Conservation (phyloP, 2,113 vertebrate genomes). For the Onychostoma macrolepis region DNA sequence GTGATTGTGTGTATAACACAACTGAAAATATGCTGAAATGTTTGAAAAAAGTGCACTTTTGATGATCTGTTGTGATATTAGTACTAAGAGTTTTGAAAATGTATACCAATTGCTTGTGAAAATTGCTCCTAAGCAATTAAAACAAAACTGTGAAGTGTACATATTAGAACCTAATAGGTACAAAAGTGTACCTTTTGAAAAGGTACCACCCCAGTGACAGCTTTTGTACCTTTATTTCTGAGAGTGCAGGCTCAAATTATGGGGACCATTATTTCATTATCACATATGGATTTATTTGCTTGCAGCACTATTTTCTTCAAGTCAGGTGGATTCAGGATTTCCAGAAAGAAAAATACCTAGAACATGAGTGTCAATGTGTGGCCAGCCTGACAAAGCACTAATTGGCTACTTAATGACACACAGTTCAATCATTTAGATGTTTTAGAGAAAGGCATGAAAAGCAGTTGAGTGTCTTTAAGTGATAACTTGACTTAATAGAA, state of each 20-base stretch:
- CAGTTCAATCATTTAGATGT: neutral
- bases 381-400: neutral
- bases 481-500: neutral
- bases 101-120: no score
- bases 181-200: no score
- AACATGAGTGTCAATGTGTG: neutral
- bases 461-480: neutral
- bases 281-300: neutral
- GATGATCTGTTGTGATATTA: no score
- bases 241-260: neutral
- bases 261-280: neutral
- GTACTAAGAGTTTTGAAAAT: no score
- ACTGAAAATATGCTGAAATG: no score
- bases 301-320: neutral
- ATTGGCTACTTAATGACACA: neutral
- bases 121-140: no score
- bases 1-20: no score
- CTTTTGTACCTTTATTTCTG: no score
- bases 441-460: neutral
- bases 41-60: no score
- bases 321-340: neutral
- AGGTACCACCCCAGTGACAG: no score
- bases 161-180: no score
- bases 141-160: no score
- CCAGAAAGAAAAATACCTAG: neutral